phyloP scores from a whole-genome alignment of 2,113 vertebrate species.

The Trematomus loennbergii region DNA sequence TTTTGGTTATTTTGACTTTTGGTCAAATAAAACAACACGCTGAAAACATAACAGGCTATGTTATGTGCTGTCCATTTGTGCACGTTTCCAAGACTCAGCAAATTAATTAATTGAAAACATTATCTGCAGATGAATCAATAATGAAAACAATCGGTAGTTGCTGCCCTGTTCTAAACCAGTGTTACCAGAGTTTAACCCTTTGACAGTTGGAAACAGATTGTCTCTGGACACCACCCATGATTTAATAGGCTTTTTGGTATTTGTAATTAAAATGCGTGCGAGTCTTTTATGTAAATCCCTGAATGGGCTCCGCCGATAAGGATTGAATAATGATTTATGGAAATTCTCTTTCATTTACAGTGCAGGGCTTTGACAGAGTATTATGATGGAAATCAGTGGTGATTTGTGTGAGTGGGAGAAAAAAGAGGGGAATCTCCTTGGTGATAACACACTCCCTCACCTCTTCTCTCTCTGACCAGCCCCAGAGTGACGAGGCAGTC shows the following conservation, averaged over 20 bases:
- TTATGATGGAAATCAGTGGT: conserved; percentile 82
- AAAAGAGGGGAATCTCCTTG: conserved; percentile 83
- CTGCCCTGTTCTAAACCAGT: neutral
- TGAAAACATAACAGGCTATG: too few species aligned
- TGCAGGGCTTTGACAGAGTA: conserved; percentile 62
- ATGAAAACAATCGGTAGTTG: too few species aligned
- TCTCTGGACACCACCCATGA: conserved; percentile 47
- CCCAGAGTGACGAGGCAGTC: conserved; percentile 88
- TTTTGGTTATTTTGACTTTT: too few species aligned
- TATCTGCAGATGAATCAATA: too few species aligned
- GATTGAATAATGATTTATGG: conserved; percentile 74
- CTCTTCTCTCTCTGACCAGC: conserved; percentile 57
- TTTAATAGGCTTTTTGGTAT: conserved; percentile 61
- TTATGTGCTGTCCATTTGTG: too few species aligned
- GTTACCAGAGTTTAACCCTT: conserved; percentile 25
- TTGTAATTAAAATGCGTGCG: conserved; percentile 75
- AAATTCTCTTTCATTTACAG: conserved; percentile 75
- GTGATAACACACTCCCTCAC: conserved; percentile 72
- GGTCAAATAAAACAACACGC: too few species aligned
- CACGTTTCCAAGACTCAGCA: too few species aligned
- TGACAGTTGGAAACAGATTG: conserved; percentile 39
- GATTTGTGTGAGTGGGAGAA: conserved; percentile 69
- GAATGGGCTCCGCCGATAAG: conserved; percentile 72
- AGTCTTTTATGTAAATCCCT: conserved; percentile 73
- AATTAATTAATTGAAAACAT: too few species aligned